Evolutionary conservation across 2,888 invertebrate genomes (phyloP).

Genomic region (Athalia circularis): DNA sequence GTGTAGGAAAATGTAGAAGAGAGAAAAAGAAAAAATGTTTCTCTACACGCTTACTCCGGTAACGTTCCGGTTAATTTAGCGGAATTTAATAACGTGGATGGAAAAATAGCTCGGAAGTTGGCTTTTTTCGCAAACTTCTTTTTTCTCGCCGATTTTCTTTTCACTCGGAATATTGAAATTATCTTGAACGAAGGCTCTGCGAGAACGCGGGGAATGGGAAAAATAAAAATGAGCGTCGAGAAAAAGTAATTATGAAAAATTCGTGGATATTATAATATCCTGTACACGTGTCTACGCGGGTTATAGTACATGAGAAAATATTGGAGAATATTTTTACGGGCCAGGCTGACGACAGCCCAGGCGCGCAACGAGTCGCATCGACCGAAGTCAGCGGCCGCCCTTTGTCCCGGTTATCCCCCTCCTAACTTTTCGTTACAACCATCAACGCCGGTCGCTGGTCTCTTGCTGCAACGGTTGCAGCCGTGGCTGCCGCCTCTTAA

Average conservation of each 20-base stretch:
- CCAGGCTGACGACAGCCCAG: slow-evolving; percentile 41
- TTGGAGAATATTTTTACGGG: slow-evolving; percentile 39
- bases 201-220: no score
- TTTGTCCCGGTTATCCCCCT: slow-evolving; percentile 44
- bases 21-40: no score
- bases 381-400: slow-evolving; percentile 45
- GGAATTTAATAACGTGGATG: no score
- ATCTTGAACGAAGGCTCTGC: no score
- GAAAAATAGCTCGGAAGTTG: no score
- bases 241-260: neutral
- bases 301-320: slow-evolving; percentile 9
- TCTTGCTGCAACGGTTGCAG: slow-evolving; percentile 38
- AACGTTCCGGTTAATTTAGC: no score
- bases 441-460: slow-evolving; percentile 44
- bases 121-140: no score
- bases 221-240: neutral
- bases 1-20: no score
- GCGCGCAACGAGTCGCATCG: slow-evolving; percentile 44
- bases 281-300: neutral
- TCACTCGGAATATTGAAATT: neutral
- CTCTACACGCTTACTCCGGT: no score
- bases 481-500: neutral
- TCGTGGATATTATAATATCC: no score
- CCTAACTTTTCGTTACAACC: slow-evolving; percentile 39
- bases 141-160: neutral